These are phyloP conservation scores for Temnothorax rugatulus DNA, from an alignment of 2,888 invertebrate genomes.

Conservation along the genomic window DNA sequence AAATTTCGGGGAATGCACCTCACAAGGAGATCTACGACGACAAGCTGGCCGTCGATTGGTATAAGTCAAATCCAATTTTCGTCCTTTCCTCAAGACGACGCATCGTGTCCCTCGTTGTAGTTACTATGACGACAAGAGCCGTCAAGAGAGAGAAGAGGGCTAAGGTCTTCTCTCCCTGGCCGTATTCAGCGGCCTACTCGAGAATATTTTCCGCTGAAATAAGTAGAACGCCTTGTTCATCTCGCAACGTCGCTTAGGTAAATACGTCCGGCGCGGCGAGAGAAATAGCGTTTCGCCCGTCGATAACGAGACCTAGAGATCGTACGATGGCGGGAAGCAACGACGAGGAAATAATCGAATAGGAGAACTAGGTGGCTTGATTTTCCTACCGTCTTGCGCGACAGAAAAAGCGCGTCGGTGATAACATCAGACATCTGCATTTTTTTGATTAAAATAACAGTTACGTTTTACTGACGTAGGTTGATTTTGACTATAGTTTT, in stretches of 20 bases:
- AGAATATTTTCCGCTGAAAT: slow-evolving; percentile 62
- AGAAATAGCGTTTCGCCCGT: slow-evolving; percentile 30
- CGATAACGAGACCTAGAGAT: slow-evolving; percentile 41
- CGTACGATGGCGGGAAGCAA: slow-evolving; percentile 31
- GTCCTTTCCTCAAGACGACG: slow-evolving; percentile 41
- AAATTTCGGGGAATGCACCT: slow-evolving; percentile 60
- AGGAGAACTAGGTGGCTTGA: slow-evolving; percentile 39
- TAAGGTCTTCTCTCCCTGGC: slow-evolving; percentile 40
- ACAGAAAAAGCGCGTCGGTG: neutral
- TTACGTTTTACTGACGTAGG: neutral
- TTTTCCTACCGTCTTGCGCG: slow-evolving; percentile 17
- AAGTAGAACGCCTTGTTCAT: slow-evolving; percentile 39
- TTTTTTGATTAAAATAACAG: slow-evolving; percentile 38
- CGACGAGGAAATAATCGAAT: slow-evolving; percentile 48
- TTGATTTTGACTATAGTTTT: neutral
- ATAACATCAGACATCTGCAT: neutral
- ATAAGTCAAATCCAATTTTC: slow-evolving; percentile 35
- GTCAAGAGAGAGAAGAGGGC: slow-evolving; percentile 47
- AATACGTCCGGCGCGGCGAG: slow-evolving; percentile 34
- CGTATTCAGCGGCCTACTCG: slow-evolving; percentile 41
- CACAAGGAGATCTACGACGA: slow-evolving; percentile 29
- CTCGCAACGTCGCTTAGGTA: slow-evolving; percentile 41
- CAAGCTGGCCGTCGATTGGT: slow-evolving; percentile 34
- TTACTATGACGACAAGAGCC: slow-evolving; percentile 66
- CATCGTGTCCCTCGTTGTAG: slow-evolving; percentile 60